Percentiles rank a stretch among this genome's conserved stretches.
Conservation (phyloP, 2,888 invertebrate species). For the Drosophila lutescens region DNA sequence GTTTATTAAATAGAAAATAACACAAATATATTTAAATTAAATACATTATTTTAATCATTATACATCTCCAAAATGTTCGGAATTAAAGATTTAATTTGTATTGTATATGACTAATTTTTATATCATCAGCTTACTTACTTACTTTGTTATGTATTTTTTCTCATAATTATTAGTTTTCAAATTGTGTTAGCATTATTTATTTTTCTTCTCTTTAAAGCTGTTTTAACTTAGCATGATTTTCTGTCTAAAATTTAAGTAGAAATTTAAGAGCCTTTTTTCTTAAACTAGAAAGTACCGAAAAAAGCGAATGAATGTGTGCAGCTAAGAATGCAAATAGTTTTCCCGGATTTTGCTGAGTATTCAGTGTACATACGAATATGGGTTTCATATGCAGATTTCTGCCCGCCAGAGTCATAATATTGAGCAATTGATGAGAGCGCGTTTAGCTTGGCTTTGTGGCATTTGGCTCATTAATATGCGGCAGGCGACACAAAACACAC, state of each 20-base stretch:
- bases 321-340: slow-evolving; percentile 21
- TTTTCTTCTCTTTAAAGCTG: neutral
- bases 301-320: slow-evolving; percentile 14
- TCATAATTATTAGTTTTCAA: too few species aligned
- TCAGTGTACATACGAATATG: slow-evolving; percentile 23
- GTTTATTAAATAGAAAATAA: too few species aligned
- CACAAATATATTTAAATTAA: too few species aligned
- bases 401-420: slow-evolving; percentile 60
- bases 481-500: slow-evolving; percentile 59
- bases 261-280: neutral
- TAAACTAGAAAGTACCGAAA: neutral
- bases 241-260: neutral
- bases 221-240: neutral
- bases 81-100: too few species aligned
- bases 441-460: slow-evolving; percentile 36
- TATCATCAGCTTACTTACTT: too few species aligned
- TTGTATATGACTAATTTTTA: neutral
- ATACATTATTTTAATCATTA: too few species aligned
- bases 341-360: neutral
- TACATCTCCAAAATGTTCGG: too few species aligned
- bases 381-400: slow-evolving; percentile 69
- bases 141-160: too few species aligned
- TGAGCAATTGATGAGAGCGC: slow-evolving; percentile 73
- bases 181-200: too few species aligned
- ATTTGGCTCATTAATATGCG: slow-evolving; percentile 75